These are phyloP conservation scores for Standfussiana lucernea DNA, from an alignment of 2,888 invertebrate species.

Conservation along the genomic window DNA sequence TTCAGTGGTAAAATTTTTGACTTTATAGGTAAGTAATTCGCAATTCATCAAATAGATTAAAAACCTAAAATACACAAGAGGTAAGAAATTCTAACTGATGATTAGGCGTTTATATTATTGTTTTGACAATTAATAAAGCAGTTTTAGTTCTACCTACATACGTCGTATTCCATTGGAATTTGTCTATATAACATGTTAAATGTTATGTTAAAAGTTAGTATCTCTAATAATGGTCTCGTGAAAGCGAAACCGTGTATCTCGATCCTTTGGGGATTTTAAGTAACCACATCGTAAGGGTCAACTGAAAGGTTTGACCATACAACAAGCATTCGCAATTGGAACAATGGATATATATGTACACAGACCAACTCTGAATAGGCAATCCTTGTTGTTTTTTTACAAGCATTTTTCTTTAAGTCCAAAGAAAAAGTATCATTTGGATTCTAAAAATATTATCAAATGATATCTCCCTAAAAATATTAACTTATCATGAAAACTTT, in stretches of 20 bases:
- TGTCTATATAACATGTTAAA: slow-evolving; percentile 55
- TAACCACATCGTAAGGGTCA: slow-evolving; percentile 87
- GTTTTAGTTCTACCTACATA: no score
- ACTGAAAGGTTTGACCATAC: slow-evolving; percentile 86
- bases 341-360: slow-evolving; percentile 63
- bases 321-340: slow-evolving; percentile 76
- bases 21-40: slow-evolving; percentile 34
- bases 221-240: slow-evolving; percentile 76
- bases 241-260: slow-evolving; percentile 87
- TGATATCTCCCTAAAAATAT: slow-evolving; percentile 10
- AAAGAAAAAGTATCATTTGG: not conserved
- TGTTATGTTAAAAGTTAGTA: slow-evolving; percentile 70
- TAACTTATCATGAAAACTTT: not conserved
- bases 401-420: not conserved
- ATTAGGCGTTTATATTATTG: no score
- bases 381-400: slow-evolving; percentile 28
- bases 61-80: no score
- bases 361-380: slow-evolving; percentile 45
- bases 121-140: no score
- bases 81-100: no score
- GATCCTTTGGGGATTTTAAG: slow-evolving; percentile 84
- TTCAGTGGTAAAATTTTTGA: slow-evolving; percentile 37
- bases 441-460: no score
- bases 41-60: slow-evolving; percentile 46
- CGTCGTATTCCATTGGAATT: slow-evolving; percentile 41